A percentile compares a stretch with the other conserved stretches of the same genome.
Conservation (phyloP, 1,140 invertebrate species). For the Probaryconus sp. region DNA sequence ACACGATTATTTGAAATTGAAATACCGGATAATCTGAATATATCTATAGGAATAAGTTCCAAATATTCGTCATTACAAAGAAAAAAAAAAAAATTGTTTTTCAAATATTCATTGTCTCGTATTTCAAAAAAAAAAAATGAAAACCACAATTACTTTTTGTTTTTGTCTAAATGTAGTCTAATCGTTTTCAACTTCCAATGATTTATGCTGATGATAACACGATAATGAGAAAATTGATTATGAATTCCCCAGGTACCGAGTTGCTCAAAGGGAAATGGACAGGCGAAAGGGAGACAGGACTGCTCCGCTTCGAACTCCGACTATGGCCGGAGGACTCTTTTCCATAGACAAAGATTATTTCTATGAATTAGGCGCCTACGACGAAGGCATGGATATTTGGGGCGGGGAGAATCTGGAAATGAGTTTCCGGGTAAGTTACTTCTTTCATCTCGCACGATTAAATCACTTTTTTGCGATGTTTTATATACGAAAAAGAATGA, state of each 20-base stretch:
- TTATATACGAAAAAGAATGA: no score
- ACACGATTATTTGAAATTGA: constrained; percentile 18
- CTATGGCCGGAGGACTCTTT: constrained; percentile 99
- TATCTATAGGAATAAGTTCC: no score
- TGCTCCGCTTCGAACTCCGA: constrained; percentile 94
- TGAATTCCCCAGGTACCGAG: constrained; percentile 87
- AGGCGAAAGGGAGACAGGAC: constrained; percentile 93
- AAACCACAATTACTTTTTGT: no score
- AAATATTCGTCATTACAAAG: no score
- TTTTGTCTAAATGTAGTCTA: no score
- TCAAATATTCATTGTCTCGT: no score
- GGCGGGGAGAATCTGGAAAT: constrained; percentile 99
- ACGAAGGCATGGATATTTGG: constrained; percentile 99
- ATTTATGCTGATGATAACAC: constrained; percentile 9
- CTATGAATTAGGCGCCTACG: constrained; percentile 97
- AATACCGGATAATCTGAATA: constrained; percentile 36
- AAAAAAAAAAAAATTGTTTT: no score
- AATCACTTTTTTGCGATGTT: no score
- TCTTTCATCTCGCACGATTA: constrained; percentile 95
- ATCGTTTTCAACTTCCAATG: constrained; percentile 14
- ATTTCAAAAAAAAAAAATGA: no score
- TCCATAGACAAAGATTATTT: constrained; percentile 98
- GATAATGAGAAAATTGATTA: background rate
- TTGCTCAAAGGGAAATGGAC: constrained; percentile 96
- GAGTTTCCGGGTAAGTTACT: constrained; percentile 97